A percentile compares a stretch with the other conserved stretches of the same genome.
Evolutionary conservation across 2,888 invertebrate species (phyloP).

Genomic region (Taenaris catops): DNA sequence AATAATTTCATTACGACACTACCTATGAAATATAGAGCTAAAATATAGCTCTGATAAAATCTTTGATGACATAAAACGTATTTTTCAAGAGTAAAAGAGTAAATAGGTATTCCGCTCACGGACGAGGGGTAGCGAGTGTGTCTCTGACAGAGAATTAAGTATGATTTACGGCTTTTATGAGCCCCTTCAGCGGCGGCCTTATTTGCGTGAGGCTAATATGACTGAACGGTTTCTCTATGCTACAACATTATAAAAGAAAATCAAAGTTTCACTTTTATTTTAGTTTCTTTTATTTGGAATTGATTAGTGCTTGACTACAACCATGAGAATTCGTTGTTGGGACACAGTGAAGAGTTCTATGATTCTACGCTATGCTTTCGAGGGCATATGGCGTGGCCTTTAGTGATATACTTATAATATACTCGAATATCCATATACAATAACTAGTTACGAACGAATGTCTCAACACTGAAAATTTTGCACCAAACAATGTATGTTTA

Average conservation of each 20-base stretch:
- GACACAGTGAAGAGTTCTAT: too few relatives aligned
- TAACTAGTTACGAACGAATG: too few relatives aligned
- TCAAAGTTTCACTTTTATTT: slow-evolving; percentile 1
- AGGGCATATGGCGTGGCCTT: too few relatives aligned
- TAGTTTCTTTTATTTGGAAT: not conserved
- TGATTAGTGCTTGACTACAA: too few relatives aligned
- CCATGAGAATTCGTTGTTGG: too few relatives aligned
- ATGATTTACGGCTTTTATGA: slow-evolving; percentile 69
- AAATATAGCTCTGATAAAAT: slow-evolving; percentile 14
- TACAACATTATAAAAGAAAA: slow-evolving; percentile 1
- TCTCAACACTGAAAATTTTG: too few relatives aligned
- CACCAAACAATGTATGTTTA: too few relatives aligned
- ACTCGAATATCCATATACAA: too few relatives aligned
- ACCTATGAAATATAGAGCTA: not conserved
- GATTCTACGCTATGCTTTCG: too few relatives aligned
- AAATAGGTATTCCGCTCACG: slow-evolving; percentile 64
- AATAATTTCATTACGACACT: slow-evolving; percentile 7
- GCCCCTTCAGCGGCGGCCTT: slow-evolving; percentile 42
- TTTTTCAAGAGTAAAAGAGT: slow-evolving; percentile 25
- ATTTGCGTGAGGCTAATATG: slow-evolving; percentile 42
- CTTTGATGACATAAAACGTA: slow-evolving; percentile 15
- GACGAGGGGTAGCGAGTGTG: slow-evolving; percentile 44
- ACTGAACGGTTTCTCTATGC: slow-evolving; percentile 17
- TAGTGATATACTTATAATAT: too few relatives aligned
- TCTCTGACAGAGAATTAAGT: slow-evolving; percentile 57